phyloP scores from a whole-genome alignment of 1,140 invertebrate genomes.

The Agraylea sexmaculata region DNA sequence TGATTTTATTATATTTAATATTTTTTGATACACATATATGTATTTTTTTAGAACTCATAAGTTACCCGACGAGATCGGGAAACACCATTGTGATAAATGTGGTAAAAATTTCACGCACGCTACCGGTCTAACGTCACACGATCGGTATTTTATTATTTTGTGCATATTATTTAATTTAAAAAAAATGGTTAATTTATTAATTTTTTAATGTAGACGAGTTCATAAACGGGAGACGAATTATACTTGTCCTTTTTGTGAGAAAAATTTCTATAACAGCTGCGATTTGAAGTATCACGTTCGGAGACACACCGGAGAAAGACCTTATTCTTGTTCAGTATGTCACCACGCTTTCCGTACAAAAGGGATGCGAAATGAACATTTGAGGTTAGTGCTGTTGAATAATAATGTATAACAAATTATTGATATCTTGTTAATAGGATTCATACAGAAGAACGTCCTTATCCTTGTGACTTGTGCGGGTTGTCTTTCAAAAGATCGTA shows the following conservation, averaged over 20 bases:
- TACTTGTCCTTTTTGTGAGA: conserved; percentile 8
- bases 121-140: conserved; percentile 9
- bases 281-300: conserved; percentile 11
- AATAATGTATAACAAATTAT: conserved; percentile 2
- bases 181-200: background rate
- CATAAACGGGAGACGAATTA: conserved; percentile 9
- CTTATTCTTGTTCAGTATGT: conserved; percentile 30
- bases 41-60: conserved; percentile 8
- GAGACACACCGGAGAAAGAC: conserved; percentile 30
- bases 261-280: conserved; percentile 10
- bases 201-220: conserved; percentile 10
- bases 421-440: conserved; percentile 14
- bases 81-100: conserved; percentile 10
- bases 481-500: conserved; percentile 33
- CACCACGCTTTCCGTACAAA: conserved; percentile 25
- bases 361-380: conserved; percentile 12
- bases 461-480: conserved; percentile 44
- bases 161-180: background rate
- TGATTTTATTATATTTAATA: conserved; percentile 2
- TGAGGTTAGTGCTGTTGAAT: conserved; percentile 4
- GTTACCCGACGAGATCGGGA: background rate
- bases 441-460: conserved; percentile 49
- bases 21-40: too few relatives aligned
- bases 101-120: conserved; percentile 10
- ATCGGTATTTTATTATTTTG: conserved; percentile 5